Base-by-base conservation (phyloP, 2,888 invertebrate species). In the Calameuta pallipes region DNA sequence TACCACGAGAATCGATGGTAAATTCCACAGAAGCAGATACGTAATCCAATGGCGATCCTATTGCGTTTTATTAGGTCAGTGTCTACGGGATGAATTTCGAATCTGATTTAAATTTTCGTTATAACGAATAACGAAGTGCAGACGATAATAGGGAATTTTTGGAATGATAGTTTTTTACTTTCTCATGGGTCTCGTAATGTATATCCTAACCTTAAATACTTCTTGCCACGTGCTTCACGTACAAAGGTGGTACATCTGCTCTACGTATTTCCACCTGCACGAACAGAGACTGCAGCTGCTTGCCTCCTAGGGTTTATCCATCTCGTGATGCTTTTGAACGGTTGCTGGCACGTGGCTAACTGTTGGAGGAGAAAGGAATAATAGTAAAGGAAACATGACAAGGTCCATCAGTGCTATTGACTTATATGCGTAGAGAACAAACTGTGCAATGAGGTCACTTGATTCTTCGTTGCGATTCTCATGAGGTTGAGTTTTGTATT, bases 181-280 rank as follows among this genome's bases (percentile, higher is more conserved):
- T 56, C 6, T 56, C 23, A 56, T 56, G 23, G 56, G 56, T 23
- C 56, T 56, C 56, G 23, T 23, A 23, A 15, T 9, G 23, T 56
- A 15, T 56, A 23, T 9, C 56, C 56, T 9, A 23, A 56, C 56
- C 56, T 56, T 23, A 56, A 56, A 56, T 56, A 15, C 56, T 56
- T 23, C 56, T 56, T 56, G 56, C 56, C 56, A 23, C 56, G 56
- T 56, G 37, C 33, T 75, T n/a, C 31, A n/a, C 75, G 84, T 84
- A 83, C 82, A 83, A 88, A 85, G 85, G 86, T 23, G 6, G 83
- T 85, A 87, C 90, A 90, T 90, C 90, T 90, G 90, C 87, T 80
- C 82, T 83, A 80, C 82, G 80, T 79, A 80, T 85, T 85, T 89
- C 87, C 90, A 90, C 90, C 90, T 90, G 90, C 89, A 85, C 79